Percentiles rank a stretch among this genome's conserved stretches.
Evolutionary conservation across 2,113 vertebrate species (phyloP).

Genomic region (Uropsilus gracilis): DNA sequence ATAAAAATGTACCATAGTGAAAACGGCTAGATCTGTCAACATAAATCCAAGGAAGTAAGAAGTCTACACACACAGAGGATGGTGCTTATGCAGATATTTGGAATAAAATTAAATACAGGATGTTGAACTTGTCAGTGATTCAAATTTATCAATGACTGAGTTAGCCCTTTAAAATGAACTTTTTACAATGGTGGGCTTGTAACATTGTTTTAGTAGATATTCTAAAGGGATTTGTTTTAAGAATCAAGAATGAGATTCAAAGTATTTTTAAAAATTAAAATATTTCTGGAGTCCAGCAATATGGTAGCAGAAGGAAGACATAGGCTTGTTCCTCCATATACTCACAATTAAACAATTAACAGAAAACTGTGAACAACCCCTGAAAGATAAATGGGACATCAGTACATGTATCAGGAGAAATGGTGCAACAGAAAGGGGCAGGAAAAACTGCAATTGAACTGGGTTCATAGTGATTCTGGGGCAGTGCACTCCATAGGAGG

Average conservation of each 20-base stretch:
- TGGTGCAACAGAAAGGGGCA: too few relatives aligned
- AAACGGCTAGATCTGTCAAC: not conserved
- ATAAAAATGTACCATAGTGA: not conserved
- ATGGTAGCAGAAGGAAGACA: too few relatives aligned
- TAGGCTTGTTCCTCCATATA: too few relatives aligned
- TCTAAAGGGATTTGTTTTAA: not conserved
- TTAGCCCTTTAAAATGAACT: too few relatives aligned
- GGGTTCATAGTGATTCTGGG: too few relatives aligned
- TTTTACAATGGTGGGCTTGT: not conserved
- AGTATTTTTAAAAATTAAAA: not conserved
- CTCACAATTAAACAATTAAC: too few relatives aligned
- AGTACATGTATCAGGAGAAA: too few relatives aligned
- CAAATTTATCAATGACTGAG: too few relatives aligned
- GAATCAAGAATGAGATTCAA: not conserved
- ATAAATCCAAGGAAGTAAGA: not conserved
- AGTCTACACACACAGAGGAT: not conserved
- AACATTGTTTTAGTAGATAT: conserved; percentile 20
- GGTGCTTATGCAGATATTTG: not conserved
- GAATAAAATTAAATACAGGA: not conserved
- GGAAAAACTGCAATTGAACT: too few relatives aligned
- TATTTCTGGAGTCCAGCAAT: not conserved
- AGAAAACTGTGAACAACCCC: too few relatives aligned
- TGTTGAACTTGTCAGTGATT: not conserved
- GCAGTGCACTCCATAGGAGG: too few relatives aligned
- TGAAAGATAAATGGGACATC: too few relatives aligned